Conservation (phyloP, 2,888 invertebrate genomes). For the Rhopalosiphum nymphaeae region DNA sequence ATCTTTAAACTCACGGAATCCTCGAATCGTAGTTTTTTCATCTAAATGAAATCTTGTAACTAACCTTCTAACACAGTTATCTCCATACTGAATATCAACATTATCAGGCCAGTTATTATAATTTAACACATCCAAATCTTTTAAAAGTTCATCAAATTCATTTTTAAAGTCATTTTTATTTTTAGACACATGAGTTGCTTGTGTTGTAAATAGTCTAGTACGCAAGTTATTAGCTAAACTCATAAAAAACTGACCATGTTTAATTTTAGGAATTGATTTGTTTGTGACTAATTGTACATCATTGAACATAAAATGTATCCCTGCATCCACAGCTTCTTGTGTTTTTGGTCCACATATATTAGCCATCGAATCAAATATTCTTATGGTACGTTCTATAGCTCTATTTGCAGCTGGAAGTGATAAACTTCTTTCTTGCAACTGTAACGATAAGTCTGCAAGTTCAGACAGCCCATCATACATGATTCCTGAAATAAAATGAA, state of each 20-base stretch:
- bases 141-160: too few species aligned
- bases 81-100: too few species aligned
- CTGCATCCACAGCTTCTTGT: constrained; percentile 24
- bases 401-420: background rate
- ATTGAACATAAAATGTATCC: constrained; percentile 10
- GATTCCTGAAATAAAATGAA: constrained; percentile 23
- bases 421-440: constrained; percentile 7
- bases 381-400: constrained; percentile 4
- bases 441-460: constrained; percentile 24
- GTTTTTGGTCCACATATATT: constrained; percentile 28
- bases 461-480: constrained; percentile 13
- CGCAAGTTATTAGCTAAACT: background rate
- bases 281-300: constrained; percentile 3
- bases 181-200: too few species aligned
- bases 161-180: too few species aligned
- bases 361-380: constrained; percentile 26
- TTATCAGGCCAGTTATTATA: too few species aligned
- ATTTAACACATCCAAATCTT: too few species aligned
- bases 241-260: constrained; percentile 36
- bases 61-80: too few species aligned
- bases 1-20: background rate
- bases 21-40: constrained; percentile 24
- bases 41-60: too few species aligned
- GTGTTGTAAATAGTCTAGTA: too few species aligned
- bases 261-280: constrained; percentile 30